Base-by-base conservation (phyloP, 2,888 invertebrate species). In the Drosophila heteroneura region DNA sequence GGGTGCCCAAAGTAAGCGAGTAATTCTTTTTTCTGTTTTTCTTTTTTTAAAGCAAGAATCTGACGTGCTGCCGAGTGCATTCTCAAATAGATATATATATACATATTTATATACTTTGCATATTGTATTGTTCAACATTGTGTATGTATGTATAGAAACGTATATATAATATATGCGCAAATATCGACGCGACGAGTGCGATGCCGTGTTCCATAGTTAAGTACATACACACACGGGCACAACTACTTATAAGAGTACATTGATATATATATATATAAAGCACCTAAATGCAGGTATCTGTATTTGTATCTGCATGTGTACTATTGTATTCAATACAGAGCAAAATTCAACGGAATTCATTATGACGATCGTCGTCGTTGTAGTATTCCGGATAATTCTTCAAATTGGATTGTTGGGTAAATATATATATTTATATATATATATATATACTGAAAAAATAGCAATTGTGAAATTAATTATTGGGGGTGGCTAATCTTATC, bases 401-500 rank as follows among this genome's bases (percentile, higher is more conserved):
- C 35, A 37, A 56, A 28, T 44, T 44, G 10, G 16, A 41, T 16
- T 44, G 30, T 49, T 33, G 41, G 44, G 7, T 26, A 44, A 60
- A 70, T 71, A 7, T 5, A 22, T 14, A 14, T 7, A 47, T 1
- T 16, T 44, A 39, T 44, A 28, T 32, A 9, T 59, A 10, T n/a
- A 49, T 49, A 47, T 22, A 28, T 33, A 28, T 53, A n/a, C 3
- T 39, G 16, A 4, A 22, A 14, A 22, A 14, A 68, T 79, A 53
- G 59, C 72, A 69, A 73, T 79, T 69, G 63, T 68, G 66, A 70
- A 82, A 77, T 62, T 59, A 26, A 26, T 26, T 26, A 26, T 26
- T 26, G 47, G 2, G 22, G 47, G 1, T 16, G 53, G 73, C 63
- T 82, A 85, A 85, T 81, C 91, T 89, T 81, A 89, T 89, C 90